A percentile compares a stretch with the other conserved stretches of the same genome.
These are phyloP conservation scores for Papilio polyxenes DNA, from an alignment of 1,140 invertebrate species.

Conservation along the genomic window DNA sequence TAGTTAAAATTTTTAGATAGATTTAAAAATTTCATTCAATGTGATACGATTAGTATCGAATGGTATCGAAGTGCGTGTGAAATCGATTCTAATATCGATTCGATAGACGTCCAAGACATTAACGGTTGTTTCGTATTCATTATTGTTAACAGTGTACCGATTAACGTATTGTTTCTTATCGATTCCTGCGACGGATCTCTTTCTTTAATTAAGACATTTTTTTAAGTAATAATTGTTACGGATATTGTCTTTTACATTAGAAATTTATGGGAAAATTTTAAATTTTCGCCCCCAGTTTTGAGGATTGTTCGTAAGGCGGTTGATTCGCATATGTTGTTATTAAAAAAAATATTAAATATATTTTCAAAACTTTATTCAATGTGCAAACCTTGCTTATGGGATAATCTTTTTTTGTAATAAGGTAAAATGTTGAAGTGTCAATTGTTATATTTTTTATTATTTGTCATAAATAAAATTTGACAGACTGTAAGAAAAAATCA, in stretches of 20 bases:
- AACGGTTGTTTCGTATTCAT: slow-evolving; percentile 23
- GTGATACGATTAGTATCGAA: slow-evolving; percentile 68
- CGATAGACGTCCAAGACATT: slow-evolving; percentile 37
- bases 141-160: slow-evolving; percentile 5
- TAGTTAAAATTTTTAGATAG: slow-evolving; percentile 73
- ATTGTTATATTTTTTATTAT: slow-evolving; percentile 21
- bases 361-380: slow-evolving; percentile 26
- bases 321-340: slow-evolving; percentile 53
- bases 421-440: slow-evolving; percentile 4
- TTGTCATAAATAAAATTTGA: not conserved
- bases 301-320: slow-evolving; percentile 51
- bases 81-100: slow-evolving; percentile 48
- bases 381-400: slow-evolving; percentile 8
- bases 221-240: slow-evolving; percentile 48
- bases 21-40: slow-evolving; percentile 71
- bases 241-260: slow-evolving; percentile 50
- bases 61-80: slow-evolving; percentile 46
- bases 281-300: slow-evolving; percentile 63
- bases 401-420: not conserved
- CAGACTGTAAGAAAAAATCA: not conserved
- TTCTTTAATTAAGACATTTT: slow-evolving; percentile 67
- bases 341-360: slow-evolving; percentile 36
- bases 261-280: slow-evolving; percentile 68
- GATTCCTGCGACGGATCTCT: slow-evolving; percentile 76
- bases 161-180: slow-evolving; percentile 41